phyloP scores from a whole-genome alignment of 1,140 invertebrate genomes.

The Diorhabda sublineata region DNA sequence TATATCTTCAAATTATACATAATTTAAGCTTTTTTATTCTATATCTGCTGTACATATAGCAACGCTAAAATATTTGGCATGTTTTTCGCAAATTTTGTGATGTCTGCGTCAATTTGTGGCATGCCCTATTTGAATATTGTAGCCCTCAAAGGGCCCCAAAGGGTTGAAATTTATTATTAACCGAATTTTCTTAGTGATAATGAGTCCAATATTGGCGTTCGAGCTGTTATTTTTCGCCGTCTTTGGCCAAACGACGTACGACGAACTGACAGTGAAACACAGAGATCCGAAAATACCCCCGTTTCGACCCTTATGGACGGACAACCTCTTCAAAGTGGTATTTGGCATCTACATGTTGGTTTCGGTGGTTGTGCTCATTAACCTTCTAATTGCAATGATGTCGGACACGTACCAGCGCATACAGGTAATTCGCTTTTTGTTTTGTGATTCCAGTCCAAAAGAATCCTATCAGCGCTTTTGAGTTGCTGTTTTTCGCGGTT shows the following conservation, averaged over 20 bases:
- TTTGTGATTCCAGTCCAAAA: constrained; percentile 77
- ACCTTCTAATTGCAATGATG: constrained; percentile 99
- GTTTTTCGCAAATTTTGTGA: constrained; percentile 13
- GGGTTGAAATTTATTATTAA: constrained; percentile 1
- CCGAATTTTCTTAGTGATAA: constrained; percentile 59
- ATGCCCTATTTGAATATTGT: constrained; percentile 11
- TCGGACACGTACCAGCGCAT: constrained; percentile 98
- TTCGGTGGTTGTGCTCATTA: constrained; percentile 95
- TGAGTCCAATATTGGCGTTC: constrained; percentile 85
- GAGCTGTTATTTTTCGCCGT: constrained; percentile 97
- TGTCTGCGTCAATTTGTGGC: constrained; percentile 17
- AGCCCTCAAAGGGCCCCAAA: background rate
- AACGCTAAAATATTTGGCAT: constrained; percentile 8
- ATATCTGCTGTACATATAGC: background rate
- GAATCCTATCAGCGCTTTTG: constrained; percentile 80
- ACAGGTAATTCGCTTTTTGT: constrained; percentile 63
- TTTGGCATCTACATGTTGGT: constrained; percentile 98
- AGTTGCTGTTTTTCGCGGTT: constrained; percentile 97
- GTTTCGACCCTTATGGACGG: constrained; percentile 65
- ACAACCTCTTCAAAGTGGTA: constrained; percentile 77
- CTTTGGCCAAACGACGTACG: constrained; percentile 92
- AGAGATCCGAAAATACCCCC: constrained; percentile 32
- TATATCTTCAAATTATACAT: no score
- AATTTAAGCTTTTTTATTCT: no score
- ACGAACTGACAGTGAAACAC: constrained; percentile 66